phyloP scores from a whole-genome alignment of 2,113 vertebrate genomes.

The Echinops telfairi region DNA sequence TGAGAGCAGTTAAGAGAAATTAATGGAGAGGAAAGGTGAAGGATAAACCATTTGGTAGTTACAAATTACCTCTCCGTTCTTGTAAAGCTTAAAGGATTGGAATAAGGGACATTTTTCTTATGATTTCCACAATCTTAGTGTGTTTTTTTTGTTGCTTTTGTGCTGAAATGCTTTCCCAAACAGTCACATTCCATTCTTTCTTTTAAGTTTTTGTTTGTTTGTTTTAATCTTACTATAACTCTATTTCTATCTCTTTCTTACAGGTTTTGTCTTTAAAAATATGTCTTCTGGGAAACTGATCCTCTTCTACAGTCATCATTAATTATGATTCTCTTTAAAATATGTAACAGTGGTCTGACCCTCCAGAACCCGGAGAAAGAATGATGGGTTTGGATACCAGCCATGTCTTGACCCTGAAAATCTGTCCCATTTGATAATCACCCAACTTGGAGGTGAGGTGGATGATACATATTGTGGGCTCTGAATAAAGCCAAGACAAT shows the following conservation, averaged over 20 bases:
- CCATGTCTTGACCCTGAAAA: not conserved
- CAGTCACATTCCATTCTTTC: constrained; percentile 8
- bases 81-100: not conserved
- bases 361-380: not conserved
- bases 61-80: not conserved
- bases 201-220: not conserved
- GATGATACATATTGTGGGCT: not conserved
- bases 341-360: not conserved
- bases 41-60: not conserved
- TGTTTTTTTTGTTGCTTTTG: constrained; percentile 5
- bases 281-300: constrained; percentile 26
- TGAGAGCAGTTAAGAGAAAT: constrained; percentile 37
- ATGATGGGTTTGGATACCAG: not conserved
- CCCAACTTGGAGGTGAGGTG: not conserved
- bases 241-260: not conserved
- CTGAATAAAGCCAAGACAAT: not conserved
- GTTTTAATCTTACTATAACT: not conserved
- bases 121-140: too few relatives aligned
- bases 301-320: not conserved
- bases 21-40: constrained; percentile 57
- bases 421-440: not conserved
- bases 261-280: not conserved
- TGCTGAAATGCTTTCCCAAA: constrained; percentile 6
- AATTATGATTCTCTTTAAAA: constrained; percentile 7
- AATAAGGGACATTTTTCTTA: not conserved